Base-by-base conservation (phyloP, 2,888 invertebrate species). In the Meiosimyza platycephala region DNA sequence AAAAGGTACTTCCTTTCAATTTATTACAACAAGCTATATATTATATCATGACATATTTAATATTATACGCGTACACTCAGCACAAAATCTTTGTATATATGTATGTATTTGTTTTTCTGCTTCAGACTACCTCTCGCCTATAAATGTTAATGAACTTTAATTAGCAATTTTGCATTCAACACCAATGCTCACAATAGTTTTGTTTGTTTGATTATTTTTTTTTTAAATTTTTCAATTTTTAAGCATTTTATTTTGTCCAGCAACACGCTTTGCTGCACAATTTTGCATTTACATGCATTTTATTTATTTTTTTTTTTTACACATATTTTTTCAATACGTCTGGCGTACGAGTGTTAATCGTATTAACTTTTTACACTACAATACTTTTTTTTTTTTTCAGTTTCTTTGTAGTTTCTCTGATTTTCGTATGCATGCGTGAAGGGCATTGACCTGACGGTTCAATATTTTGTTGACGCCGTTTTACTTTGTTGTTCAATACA, bases 71-170 rank as follows among this genome's bases (percentile, higher is more conserved):
- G 6, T 40, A 40, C 40, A 3, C 4, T 28, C 28, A 28, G 28
- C 9, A 40, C 9, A 40, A 40, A 40, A 6, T 40, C 40, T 40
- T 1, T 40, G 9, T 40, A 7, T 4, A 40, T 7, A 40, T 4
- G 3, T 7, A 40, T 4, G 4, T 7, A 40, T 40, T 3, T 40
- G 6, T 40, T 1, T 9, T 9, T 40, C 40, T 40, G 6, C 22
- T 22, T 1, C 22, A 22, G 22, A 22, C 22, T 22, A 22, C 1
- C 40, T 28, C 28, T 28, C 40, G 40, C 40, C 40, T 9, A 40
- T 40, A n/a, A 63, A 52, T 63, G 63, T 70, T 40, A 67, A 47
- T 67, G 55, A 67, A 57, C 67, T 67, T 47, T 57, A 67, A 67
- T 55, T 18, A 22, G 57, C 47, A 15, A 13, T 57, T 59, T 60